Base-by-base conservation (phyloP, 2,113 vertebrate species). In the Pseudopodoces humilis region DNA sequence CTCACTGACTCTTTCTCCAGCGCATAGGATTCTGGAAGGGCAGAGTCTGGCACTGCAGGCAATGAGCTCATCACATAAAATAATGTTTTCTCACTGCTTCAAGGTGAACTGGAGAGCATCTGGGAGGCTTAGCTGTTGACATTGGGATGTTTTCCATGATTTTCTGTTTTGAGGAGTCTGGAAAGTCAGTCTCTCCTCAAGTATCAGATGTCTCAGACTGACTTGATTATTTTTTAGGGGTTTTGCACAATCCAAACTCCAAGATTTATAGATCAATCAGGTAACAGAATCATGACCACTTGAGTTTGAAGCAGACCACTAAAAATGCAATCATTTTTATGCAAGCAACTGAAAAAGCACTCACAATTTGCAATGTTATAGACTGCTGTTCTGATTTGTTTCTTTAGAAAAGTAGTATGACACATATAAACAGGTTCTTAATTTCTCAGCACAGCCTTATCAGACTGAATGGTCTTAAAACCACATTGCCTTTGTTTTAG, bases 11-110 rank as follows among this genome's bases (percentile, higher is more conserved):
- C 16, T 50, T 53, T 41, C 9, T 23, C 18, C 47, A 67, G 56
- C 1, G 2, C 13, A 13, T 1, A 1, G 21, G n/a, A 27, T 65
- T 88, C 82, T 82, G 56, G 47, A 86, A 90, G 49, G 27, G 35
- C n/a, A 72, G 35, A 52, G 39, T 27, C 33, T 74, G 41, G 44
- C 33, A 65, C 44, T 47, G 33, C 49, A 84, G 60, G 28, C 23
- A 43, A 35, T 60, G 69, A 88, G 41, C 27, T 84, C 33, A 16
- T 87, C 65, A 33, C 4, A 23, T 46, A 74, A 82, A 80, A 37
- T 9, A 0, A 30, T 30, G n/a, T 41, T 68, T 82, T 77, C 31
- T 87, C 0, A 0, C 35, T 19, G 4, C 15, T 53, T 82, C 44
- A 50, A 31, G 47, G 47, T 75, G 65, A 90, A 74, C 27, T 44